Evolutionary conservation across 2,888 invertebrate species (phyloP).

Genomic region (Tanypteryx hageni): DNA sequence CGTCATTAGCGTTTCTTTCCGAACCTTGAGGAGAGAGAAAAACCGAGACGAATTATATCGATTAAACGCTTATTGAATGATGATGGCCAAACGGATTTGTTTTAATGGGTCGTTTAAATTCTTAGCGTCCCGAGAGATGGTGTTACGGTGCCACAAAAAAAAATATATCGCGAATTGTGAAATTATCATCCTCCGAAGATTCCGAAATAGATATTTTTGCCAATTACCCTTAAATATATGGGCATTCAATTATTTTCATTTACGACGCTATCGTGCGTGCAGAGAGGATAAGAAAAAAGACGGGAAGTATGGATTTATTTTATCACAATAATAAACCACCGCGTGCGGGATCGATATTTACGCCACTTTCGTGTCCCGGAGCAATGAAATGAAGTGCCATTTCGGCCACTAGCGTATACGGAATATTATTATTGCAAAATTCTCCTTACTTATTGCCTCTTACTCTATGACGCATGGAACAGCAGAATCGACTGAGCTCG

Average conservation of each 20-base stretch:
- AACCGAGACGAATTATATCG: background rate
- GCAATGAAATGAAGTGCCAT: background rate
- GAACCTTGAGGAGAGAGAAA: background rate
- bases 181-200: no score
- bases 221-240: constrained; percentile 7
- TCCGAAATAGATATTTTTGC: background rate
- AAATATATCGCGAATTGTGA: no score
- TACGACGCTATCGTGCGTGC: background rate
- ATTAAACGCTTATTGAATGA: background rate
- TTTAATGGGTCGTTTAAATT: no score
- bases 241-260: background rate
- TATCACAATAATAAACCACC: constrained; percentile 10
- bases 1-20: background rate
- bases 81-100: background rate
- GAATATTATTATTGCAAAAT: no score
- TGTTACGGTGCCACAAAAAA: no score
- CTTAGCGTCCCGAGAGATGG: no score
- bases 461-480: no score
- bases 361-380: background rate
- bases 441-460: no score
- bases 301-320: background rate
- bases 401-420: no score
- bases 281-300: background rate
- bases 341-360: background rate
- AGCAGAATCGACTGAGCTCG: no score